A percentile compares a stretch with the other conserved stretches of the same genome.
Evolutionary conservation across 1,140 invertebrate genomes (phyloP).

Genomic region (Apis dorsata): DNA sequence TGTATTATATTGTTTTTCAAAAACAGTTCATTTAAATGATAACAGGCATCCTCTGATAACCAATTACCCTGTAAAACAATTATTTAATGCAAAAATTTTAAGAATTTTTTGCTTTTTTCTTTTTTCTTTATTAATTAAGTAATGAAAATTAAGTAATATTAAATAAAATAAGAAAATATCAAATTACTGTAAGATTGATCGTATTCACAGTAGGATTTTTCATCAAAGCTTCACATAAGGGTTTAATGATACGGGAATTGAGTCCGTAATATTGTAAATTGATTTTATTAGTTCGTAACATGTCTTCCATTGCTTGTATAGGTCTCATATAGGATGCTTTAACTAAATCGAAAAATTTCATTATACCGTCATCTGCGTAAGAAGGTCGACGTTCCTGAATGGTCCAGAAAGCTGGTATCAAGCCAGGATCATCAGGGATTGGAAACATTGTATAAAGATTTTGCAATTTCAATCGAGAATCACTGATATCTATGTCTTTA

Average conservation of each 20-base stretch:
- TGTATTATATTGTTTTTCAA: constrained; percentile 69
- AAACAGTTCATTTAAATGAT: constrained; percentile 76
- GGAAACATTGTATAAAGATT: constrained; percentile 57
- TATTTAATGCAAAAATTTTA: background rate
- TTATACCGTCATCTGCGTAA: constrained; percentile 65
- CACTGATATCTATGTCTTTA: constrained; percentile 62
- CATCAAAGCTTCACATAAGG: constrained; percentile 74
- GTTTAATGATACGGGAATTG: constrained; percentile 72
- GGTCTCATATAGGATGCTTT: constrained; percentile 58
- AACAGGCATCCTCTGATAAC: constrained; percentile 76
- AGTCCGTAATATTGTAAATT: constrained; percentile 76
- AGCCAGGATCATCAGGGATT: constrained; percentile 65
- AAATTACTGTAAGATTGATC: constrained; percentile 74
- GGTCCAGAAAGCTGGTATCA: constrained; percentile 66
- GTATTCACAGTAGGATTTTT: constrained; percentile 73
- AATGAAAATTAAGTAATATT: background rate
- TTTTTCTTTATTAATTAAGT: background rate
- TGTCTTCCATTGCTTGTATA: constrained; percentile 64
- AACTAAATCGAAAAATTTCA: constrained; percentile 67
- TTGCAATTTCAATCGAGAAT: constrained; percentile 59
- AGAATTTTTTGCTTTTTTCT: background rate
- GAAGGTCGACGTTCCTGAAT: constrained; percentile 31
- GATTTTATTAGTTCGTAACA: constrained; percentile 66
- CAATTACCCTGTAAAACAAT: constrained; percentile 72
- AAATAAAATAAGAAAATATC: too few relatives aligned